phyloP scores from a whole-genome alignment of 1,140 invertebrate genomes.

The Meloidogyne exigua region DNA sequence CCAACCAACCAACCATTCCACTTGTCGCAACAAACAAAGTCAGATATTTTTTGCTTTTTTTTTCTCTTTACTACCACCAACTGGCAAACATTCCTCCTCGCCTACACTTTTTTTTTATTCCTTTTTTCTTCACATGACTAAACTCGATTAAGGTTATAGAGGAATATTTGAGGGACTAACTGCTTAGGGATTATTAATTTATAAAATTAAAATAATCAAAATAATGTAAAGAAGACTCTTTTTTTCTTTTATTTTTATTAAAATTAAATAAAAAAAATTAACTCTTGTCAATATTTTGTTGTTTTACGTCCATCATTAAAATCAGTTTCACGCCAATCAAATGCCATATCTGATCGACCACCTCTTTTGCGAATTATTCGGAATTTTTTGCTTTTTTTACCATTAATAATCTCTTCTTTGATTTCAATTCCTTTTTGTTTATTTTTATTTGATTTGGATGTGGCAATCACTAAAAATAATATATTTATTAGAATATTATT shows the following conservation, averaged over 20 bases:
- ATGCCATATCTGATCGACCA: slow-evolving; percentile 9
- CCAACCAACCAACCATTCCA: neutral
- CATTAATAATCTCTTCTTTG: neutral
- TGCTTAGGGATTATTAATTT: neutral
- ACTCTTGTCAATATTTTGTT: neutral
- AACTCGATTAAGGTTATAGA: no score
- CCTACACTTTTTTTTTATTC: neutral
- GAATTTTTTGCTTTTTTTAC: slow-evolving; percentile 10
- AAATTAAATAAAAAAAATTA: no score
- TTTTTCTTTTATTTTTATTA: no score
- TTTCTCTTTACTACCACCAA: neutral
- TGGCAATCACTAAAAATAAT: neutral
- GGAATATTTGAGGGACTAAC: neutral
- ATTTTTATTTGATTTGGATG: neutral
- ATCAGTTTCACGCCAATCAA: slow-evolving; percentile 30
- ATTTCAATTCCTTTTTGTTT: neutral
- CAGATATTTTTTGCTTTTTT: slow-evolving; percentile 1
- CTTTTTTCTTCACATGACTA: neutral
- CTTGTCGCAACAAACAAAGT: neutral
- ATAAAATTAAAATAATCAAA: no score
- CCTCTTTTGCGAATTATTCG: slow-evolving; percentile 22
- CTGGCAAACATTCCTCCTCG: neutral
- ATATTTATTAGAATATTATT: neutral
- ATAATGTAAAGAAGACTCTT: no score
- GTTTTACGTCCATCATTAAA: neutral